Percentiles rank a stretch among this genome's conserved stretches.
Evolutionary conservation across 2,888 invertebrate genomes (phyloP).

Genomic region (Poecilobothrus nobilitatus): DNA sequence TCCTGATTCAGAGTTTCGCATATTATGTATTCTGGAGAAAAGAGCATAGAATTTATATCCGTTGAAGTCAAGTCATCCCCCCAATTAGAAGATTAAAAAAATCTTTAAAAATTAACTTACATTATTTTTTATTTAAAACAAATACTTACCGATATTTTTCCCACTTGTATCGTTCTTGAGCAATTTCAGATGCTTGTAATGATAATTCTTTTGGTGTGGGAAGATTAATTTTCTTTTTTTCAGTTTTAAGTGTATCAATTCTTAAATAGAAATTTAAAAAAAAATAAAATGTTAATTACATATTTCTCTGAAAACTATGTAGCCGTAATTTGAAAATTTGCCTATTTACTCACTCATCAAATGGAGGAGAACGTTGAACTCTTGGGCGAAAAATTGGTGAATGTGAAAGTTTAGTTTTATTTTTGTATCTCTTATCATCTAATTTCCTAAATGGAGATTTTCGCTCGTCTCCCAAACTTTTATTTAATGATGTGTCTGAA

Average conservation of each 20-base stretch:
- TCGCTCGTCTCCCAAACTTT: slow-evolving; percentile 30
- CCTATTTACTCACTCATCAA: slow-evolving; percentile 21
- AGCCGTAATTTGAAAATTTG: slow-evolving; percentile 14
- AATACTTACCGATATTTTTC: slow-evolving; percentile 43
- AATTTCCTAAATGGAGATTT: slow-evolving; percentile 24
- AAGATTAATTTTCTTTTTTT: slow-evolving; percentile 19
- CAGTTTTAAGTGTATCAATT: slow-evolving; percentile 13
- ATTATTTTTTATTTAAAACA: too few species aligned
- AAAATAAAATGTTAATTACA: background rate
- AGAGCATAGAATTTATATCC: too few species aligned
- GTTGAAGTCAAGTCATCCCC: too few species aligned
- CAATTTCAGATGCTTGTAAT: slow-evolving; percentile 39
- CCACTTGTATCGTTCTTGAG: slow-evolving; percentile 48
- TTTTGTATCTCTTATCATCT: slow-evolving; percentile 26
- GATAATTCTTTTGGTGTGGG: slow-evolving; percentile 40
- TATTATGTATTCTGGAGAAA: too few species aligned
- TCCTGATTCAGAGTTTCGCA: too few species aligned
- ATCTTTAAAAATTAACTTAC: too few species aligned
- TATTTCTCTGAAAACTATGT: slow-evolving; percentile 12
- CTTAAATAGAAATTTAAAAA: background rate
- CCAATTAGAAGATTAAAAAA: too few species aligned
- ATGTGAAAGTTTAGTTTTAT: slow-evolving; percentile 25
- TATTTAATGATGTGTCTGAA: slow-evolving; percentile 31
- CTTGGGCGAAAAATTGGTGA: slow-evolving; percentile 29
- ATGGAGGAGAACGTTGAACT: slow-evolving; percentile 32